A percentile compares a stretch with the other conserved stretches of the same genome.
phyloP scores from a whole-genome alignment of 2,797 vertebrate genomes.

The Rhynchonycteris naso region DNA sequence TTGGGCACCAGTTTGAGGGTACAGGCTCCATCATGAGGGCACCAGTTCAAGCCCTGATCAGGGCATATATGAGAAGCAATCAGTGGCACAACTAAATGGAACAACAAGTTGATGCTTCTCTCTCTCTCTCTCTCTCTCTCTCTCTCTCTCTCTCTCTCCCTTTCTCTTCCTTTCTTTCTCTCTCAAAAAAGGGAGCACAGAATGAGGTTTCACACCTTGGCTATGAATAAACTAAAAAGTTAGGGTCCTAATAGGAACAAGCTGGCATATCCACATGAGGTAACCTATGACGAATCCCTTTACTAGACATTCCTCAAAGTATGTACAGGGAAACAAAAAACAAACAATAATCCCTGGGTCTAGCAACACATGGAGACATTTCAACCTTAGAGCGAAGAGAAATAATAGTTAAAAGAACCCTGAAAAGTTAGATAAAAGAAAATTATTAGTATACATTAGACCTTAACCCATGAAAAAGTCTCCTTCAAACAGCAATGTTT shows the following conservation, averaged over 20 bases:
- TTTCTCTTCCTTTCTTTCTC: too few species aligned
- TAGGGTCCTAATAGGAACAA: neutral
- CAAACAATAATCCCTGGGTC: neutral
- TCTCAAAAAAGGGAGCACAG: too few species aligned
- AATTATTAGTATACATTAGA: neutral
- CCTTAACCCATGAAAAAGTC: constrained; percentile 29
- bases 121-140: too few species aligned
- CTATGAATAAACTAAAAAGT: neutral
- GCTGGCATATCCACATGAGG: neutral
- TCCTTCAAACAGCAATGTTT: constrained; percentile 60
- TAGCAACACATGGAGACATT: neutral
- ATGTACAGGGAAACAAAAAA: neutral
- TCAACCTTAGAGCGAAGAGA: neutral
- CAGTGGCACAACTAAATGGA: too few species aligned
- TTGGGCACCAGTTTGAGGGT: too few species aligned
- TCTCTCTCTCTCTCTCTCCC: too few species aligned
- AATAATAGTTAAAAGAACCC: neutral
- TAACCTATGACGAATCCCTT: neutral
- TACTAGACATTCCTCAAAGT: neutral
- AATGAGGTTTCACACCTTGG: neutral
- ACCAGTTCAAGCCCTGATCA: too few species aligned
- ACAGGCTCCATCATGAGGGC: too few species aligned
- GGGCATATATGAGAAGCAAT: too few species aligned
- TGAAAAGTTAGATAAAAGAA: constrained; percentile 14
- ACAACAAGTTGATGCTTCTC: too few species aligned